Base-by-base conservation (phyloP, 2,797 vertebrate genomes). In the Choloepus didactylus region DNA sequence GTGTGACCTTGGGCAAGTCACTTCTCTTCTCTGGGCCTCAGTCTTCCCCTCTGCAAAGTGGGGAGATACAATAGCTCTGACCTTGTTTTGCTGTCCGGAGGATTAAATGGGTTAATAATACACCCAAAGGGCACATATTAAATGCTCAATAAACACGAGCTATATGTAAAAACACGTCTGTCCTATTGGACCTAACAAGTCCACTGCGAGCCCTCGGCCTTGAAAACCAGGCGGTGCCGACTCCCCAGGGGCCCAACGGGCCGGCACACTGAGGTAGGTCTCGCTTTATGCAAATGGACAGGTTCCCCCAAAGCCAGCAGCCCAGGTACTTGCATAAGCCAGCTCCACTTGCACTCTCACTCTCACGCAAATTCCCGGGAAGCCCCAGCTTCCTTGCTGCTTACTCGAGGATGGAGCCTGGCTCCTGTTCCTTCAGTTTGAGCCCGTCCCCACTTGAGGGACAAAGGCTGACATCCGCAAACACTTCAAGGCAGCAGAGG, bases 321-420 rank as follows among this genome's bases (percentile, higher is more conserved):
- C 92, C 9, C 9, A 21, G 0, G 1, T n/a, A 35, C 49, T 1
- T 18, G 44, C 1, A 3, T 8, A 2, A 35, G 7, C 4, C 29
- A 1, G 0, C 54, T 11, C 38, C 0, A 0, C 0, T 3, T 12
- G 19, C 0, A 5, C 29, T 9, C 7, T 23, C 49, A 11, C 35
- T 29, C 41, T 0, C 2, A 0, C 0, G 14, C 35, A 3, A 6
- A 31, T 1, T 18, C 41, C 76, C 16, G 21, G 41, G 72, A 75
- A 14, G 27, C 72, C 72, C 19, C 44, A 10, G 29, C 38, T 2
- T 23, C 49, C 64, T 12, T 0, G 7, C 5, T 6, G 0, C 9
- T n/a, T 18, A 1, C 0, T 0, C 9, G 12, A 19, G 14, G 19
- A 11, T 3, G 3, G 9, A n/a, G 18, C 31, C 49, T 0, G 3